Percentiles rank a stretch among this genome's conserved stretches.
Conservation (phyloP, 2,113 vertebrate genomes). For the Protomyctophum bolini region DNA sequence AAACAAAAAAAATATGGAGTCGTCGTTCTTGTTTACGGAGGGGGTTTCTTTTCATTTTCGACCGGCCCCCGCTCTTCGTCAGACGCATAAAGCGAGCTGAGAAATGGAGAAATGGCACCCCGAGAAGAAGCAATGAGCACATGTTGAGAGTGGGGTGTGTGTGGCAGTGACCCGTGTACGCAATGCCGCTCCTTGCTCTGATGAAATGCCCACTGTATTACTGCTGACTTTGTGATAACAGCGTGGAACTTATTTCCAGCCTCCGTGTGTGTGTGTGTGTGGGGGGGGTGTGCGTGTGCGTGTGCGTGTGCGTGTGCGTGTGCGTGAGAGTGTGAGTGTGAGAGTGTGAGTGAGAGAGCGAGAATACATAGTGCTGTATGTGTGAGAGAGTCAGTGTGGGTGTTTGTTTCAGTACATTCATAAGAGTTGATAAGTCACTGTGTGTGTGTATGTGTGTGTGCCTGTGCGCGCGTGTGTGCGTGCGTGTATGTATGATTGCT, state of each 20-base stretch:
- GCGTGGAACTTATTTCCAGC: constrained; percentile 35
- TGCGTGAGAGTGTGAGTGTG: too few species aligned
- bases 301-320: too few species aligned
- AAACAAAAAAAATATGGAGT: constrained; percentile 37
- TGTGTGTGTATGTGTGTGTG: too few species aligned
- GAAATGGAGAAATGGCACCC: constrained; percentile 51
- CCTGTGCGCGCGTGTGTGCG: too few species aligned
- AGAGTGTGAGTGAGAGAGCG: too few species aligned
- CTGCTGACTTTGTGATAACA: constrained; percentile 79
- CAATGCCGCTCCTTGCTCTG: constrained; percentile 47
- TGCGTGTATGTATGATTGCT: constrained; percentile 69
- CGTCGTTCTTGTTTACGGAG: constrained; percentile 38
- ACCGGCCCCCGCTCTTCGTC: constrained; percentile 44
- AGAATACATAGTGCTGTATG: too few species aligned
- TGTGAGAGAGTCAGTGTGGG: not conserved
- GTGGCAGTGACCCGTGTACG: constrained; percentile 42
- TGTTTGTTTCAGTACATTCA: not conserved
- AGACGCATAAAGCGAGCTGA: constrained; percentile 31
- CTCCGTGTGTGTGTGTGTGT: not conserved
- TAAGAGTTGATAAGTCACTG: too few species aligned
- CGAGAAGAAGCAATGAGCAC: constrained; percentile 34
- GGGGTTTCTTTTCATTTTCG: constrained; percentile 20
- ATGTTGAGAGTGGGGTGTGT: not conserved
- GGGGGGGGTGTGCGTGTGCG: constrained; percentile 40
- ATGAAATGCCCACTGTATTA: constrained; percentile 69